Base-by-base conservation (phyloP, 2,888 invertebrate species). In the Lacanobia oleracea region DNA sequence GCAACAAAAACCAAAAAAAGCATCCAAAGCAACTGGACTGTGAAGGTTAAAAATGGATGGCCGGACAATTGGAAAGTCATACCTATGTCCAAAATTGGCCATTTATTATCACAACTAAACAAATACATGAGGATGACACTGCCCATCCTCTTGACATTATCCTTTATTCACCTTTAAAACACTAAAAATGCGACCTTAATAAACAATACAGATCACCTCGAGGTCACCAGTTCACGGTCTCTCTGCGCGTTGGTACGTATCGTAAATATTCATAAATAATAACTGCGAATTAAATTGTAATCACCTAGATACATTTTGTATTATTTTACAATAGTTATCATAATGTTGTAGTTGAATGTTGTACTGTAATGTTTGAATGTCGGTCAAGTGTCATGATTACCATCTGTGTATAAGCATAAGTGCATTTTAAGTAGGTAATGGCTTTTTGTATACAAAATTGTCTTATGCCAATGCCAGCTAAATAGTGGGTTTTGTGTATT, bases 211-310 rank as follows among this genome's bases (percentile, higher is more conserved):
- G 27, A 27, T 51, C 45, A 81, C 71, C 59, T 77, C 33, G 65
- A 63, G 82, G 65, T 77, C 77, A 62, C 12, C n/a, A 48, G 78
- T 45, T 79, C 82, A 81, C 51, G 82, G 72, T 21, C 57, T 53
- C 33, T 18, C 61, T 33, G 78, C 71, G 53, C 71, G 64, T 40
- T 53, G 60, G 45, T 77, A 81, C 63, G 77, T 66, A 81, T 54
- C 37, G 57, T 69, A 76, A 77, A 77, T 77, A 77, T 77, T 82
- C 64, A 72, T 53, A 81, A 77, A 81, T 70, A 75, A 77, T 62
- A 61, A 72, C 72, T 37, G 14, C 14, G 23, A 71, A 77, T 79
- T 82, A 72, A 51, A 78, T 53, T 18, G 67, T 67, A 72, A 79
- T 79, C 70, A 70, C 70, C 57, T 63, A 67, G 57, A 66, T 73